A percentile compares a stretch with the other conserved stretches of the same genome.
phyloP scores from a whole-genome alignment of 2,797 vertebrate genomes.

The Coccyzus lansbergi region DNA sequence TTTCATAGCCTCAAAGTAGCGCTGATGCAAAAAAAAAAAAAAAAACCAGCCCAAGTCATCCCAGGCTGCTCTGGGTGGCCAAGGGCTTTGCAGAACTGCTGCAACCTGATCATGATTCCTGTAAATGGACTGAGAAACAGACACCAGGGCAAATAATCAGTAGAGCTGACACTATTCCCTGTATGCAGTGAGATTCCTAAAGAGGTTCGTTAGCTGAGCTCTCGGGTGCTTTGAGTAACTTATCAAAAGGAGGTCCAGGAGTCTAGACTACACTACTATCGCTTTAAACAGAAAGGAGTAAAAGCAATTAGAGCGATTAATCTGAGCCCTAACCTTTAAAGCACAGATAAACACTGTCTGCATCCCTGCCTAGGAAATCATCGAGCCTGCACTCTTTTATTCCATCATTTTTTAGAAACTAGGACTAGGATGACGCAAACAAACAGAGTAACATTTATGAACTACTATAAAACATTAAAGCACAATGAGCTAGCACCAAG shows the following conservation, averaged over 20 bases:
- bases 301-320: background rate
- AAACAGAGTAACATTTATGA: background rate
- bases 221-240: background rate
- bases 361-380: background rate
- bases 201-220: background rate
- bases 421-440: background rate
- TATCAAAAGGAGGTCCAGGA: background rate
- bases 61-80: background rate
- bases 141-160: background rate
- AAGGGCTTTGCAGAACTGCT: background rate
- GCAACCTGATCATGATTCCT: background rate
- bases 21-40: background rate
- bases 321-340: background rate
- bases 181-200: background rate
- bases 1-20: background rate
- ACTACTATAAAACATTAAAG: background rate
- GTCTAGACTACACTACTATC: background rate
- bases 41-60: background rate
- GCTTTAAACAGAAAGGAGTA: background rate
- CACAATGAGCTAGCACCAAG: background rate
- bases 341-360: background rate
- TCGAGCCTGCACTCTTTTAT: background rate
- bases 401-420: background rate
- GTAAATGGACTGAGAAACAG: background rate
- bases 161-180: background rate